Percentiles rank a stretch among this genome's conserved stretches.
Evolutionary conservation across 2,113 vertebrate species (phyloP).

Genomic region (Piliocolobus tephrosceles): DNA sequence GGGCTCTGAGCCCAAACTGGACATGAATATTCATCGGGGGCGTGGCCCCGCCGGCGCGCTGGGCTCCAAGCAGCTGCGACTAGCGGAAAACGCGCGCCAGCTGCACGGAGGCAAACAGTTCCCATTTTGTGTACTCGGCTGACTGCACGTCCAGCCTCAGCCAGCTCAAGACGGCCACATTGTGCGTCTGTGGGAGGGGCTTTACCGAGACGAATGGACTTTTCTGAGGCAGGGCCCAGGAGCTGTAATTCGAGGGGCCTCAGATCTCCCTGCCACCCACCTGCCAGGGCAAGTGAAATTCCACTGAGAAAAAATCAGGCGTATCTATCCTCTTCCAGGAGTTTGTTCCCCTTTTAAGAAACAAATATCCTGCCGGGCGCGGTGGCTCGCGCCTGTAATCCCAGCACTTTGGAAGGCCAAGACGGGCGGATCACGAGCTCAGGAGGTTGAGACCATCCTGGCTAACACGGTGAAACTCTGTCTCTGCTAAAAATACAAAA

Average conservation of each 20-base stretch:
- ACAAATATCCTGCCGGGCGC: neutral
- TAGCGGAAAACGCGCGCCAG: slow-evolving; percentile 33
- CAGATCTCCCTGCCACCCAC: slow-evolving; percentile 34
- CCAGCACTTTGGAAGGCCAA: no score
- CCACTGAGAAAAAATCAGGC: slow-evolving; percentile 45
- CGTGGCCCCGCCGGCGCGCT: neutral
- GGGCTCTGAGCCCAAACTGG: neutral
- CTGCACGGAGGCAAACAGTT: slow-evolving; percentile 43
- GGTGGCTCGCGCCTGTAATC: no score
- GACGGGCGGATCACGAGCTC: no score
- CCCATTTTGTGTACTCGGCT: slow-evolving; percentile 24
- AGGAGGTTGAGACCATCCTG: no score
- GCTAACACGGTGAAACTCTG: no score
- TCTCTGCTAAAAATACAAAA: no score
- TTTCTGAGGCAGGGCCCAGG: slow-evolving; percentile 2
- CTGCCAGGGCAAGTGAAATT: slow-evolving; percentile 51
- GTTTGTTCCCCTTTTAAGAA: slow-evolving; percentile 20
- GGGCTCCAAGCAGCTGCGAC: neutral
- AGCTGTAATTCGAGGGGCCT: neutral
- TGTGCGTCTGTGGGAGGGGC: neutral
- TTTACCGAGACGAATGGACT: neutral
- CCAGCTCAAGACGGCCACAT: neutral
- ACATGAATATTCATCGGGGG: slow-evolving; percentile 68
- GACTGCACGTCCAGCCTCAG: neutral
- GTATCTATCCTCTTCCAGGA: slow-evolving; percentile 3